Evolutionary conservation across 2,888 invertebrate species (phyloP), one percentile per base, ranked within the genome.

Genomic region (Pocota personata): DNA sequence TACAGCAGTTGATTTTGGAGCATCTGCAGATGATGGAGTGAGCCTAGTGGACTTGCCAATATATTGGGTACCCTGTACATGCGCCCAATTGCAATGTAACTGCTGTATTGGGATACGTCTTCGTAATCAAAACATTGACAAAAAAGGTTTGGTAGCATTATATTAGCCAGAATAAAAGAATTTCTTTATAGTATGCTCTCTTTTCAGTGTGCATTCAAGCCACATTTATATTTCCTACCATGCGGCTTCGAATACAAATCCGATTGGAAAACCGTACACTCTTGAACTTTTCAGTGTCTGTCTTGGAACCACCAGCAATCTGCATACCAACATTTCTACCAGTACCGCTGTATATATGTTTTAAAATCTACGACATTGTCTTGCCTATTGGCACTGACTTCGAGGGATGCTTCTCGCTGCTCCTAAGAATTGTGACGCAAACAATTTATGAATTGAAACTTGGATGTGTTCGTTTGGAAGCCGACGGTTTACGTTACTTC

Each of bases 81-180:
- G 40, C 19, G 3, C 1, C 2, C 27, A 43, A 32, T 12, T 57
- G 3, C 8, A 55, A 8, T 57, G 40, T 8, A 57, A 7, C 32
- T 69, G 69, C 10, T 69, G 69, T 12, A 43, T 69, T 19, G 69
- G 69, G 5, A 69, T 69, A 30, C 40, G 69, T 8, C 19, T 69
- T 12, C 16, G 16, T n/a, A 43, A 57, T 43, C 19, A 10, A 10
- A 69, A 69, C 1, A 43, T 69, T 21, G 69, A 69, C 43, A 57
- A 32, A n/a, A 57, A 24, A 69, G 55, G 69, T 57, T 16, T 7
- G 6, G 7, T 27, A 8, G 8, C 21, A 24, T 10, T 14, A 16
- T 2, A 24, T 10, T n/a, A 12, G 3, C 4, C 4, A 66, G 2
- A 2, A 24, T 24, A 24, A 8, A 4, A 10, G 7, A 6, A n/a